Evolutionary conservation across 2,797 vertebrate genomes (phyloP).

Genomic region (Heteromormyrus szaboi): DNA sequence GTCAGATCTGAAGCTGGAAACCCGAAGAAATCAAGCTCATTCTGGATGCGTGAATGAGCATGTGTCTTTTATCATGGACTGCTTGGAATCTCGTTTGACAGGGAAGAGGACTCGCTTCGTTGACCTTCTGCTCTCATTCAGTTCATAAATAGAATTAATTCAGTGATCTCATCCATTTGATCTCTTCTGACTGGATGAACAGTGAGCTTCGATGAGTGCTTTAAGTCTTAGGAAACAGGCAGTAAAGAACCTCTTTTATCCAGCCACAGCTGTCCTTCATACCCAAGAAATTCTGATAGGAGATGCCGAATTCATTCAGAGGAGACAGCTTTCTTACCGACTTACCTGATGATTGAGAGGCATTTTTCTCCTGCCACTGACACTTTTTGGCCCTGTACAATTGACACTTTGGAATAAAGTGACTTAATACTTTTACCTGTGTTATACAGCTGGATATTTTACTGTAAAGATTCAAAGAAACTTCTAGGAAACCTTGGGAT

Average conservation of each 20-base stretch:
- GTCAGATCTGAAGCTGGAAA: background rate
- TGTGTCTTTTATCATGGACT: background rate
- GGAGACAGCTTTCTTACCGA: background rate
- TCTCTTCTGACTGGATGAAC: background rate
- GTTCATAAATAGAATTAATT: constrained; percentile 11
- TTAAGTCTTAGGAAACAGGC: background rate
- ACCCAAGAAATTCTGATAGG: background rate
- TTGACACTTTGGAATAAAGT: background rate
- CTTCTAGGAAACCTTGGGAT: background rate
- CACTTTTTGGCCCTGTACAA: background rate
- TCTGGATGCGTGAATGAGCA: background rate
- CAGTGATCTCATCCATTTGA: background rate
- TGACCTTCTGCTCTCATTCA: background rate
- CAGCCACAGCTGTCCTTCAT: background rate
- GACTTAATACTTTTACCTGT: background rate
- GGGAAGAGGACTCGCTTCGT: background rate
- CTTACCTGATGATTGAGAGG: background rate
- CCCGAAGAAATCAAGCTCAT: background rate
- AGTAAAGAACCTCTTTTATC: background rate
- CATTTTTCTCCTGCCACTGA: background rate
- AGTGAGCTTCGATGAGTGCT: background rate
- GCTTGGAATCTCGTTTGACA: background rate
- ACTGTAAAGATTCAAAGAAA: background rate
- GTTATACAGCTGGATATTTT: background rate
- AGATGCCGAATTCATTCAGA: background rate